Base-by-base conservation (phyloP, 92 coral and sea anemone genomes). In the Muricea muricata region DNA sequence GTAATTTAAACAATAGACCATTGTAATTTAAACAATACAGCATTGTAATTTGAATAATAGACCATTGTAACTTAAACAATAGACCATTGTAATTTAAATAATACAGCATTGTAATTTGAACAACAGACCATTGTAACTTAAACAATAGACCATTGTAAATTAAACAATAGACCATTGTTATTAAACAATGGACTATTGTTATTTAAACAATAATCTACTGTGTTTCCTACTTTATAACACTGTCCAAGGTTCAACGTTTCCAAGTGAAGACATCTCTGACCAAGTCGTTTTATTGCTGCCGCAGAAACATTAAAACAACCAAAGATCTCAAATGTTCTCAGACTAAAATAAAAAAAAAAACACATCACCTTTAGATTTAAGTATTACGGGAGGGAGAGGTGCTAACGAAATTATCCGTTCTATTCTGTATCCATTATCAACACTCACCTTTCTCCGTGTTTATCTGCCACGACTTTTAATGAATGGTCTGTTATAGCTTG, bases 261-360 rank as follows among this genome's bases (percentile, higher is more conserved):
- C 13, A 96, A 86, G 29, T 93, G 91, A 54, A 81, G 81, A 69
- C 99, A 96, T 52, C 86, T 84, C 79, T 91, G 86, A 47, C 96
- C 97, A 78, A 96, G 89, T 25, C 91, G 74, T 71, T 85, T 68
- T 0, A 96, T 72, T 1, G 93, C 96, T 32, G 90, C 89, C 24
- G 97, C 93, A n/a, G 97, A 88, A 73, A 96, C 93, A 86, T 96
- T 93, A 70, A 96, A 96, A 50, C 99, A 96, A 21, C 99, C 99
- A 85, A 96, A 96, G 55, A 96, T 97, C 89, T 96, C 99, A 92
- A 96, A 94, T 58, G 93, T 96, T 14, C 92, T 85, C 29, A 95
- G 71, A 74, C 98, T 95, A 57, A 26, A 85, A 21, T 40, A 2
- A 47, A 75, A 17, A 7, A 52, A 45, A n/a, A 26, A 25, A 34